A percentile compares a stretch with the other conserved stretches of the same genome.
Conservation (phyloP, 2,113 vertebrate species). For the Pedionomus torquatus region DNA sequence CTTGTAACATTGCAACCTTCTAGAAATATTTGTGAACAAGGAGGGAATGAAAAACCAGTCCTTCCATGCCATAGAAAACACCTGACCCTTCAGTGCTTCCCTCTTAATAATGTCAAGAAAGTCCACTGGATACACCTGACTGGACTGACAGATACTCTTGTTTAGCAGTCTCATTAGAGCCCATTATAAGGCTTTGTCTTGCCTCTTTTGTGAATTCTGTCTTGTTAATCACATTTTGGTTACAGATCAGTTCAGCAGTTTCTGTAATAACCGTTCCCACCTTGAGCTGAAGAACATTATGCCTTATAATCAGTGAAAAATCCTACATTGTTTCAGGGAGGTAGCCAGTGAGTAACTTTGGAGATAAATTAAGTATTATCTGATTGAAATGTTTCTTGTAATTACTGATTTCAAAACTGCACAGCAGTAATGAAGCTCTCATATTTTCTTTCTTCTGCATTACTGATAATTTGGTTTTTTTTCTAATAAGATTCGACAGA, state of each 20-base stretch:
- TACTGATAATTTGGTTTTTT: background rate
- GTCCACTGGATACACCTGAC: background rate
- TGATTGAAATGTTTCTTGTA: background rate
- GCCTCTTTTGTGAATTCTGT: background rate
- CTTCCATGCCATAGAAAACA: no score
- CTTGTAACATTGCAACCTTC: background rate
- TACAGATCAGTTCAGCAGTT: background rate
- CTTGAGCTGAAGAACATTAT: background rate
- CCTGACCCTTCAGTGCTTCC: background rate
- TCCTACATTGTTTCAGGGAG: background rate
- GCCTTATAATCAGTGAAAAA: background rate
- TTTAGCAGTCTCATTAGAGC: background rate
- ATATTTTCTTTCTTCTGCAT: background rate
- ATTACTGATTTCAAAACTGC: background rate
- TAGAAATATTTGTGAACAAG: background rate
- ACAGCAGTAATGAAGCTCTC: background rate
- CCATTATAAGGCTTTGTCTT: background rate
- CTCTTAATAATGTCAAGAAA: background rate
- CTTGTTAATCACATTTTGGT: background rate
- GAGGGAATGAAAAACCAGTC: background rate
- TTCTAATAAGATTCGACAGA: conserved; percentile 83
- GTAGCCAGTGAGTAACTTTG: background rate
- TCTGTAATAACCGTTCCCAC: background rate
- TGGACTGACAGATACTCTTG: background rate
- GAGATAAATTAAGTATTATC: background rate